A percentile compares a stretch with the other conserved stretches of the same genome.
These are phyloP conservation scores for Antedon mediterranea DNA, from an alignment of 53 echinoderm and acorn worm species.

Conservation along the genomic window DNA sequence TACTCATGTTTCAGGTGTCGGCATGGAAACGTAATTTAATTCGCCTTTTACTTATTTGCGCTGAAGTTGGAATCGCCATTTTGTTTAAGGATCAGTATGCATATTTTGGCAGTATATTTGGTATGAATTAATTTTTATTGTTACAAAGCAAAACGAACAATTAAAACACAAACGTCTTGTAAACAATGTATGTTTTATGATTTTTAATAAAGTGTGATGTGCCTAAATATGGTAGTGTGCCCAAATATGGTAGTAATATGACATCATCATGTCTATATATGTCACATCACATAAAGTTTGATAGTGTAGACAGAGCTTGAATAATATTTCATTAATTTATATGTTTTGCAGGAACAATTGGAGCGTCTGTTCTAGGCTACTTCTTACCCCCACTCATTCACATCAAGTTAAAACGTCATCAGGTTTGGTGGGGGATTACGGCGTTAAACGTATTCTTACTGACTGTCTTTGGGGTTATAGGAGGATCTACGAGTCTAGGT, in stretches of 20 bases:
- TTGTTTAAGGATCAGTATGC: neutral
- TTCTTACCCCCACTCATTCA: neutral
- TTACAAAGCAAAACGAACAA: neutral
- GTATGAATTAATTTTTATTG: neutral
- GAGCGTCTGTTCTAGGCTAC: neutral
- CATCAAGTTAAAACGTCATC: neutral
- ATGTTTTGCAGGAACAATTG: neutral
- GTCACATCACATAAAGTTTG: no score
- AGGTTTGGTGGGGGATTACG: neutral
- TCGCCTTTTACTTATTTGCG: neutral
- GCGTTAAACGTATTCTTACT: neutral
- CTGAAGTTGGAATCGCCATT: neutral
- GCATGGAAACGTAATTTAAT: neutral
- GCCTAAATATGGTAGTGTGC: no score
- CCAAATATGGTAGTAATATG: no score
- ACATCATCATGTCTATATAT: no score
- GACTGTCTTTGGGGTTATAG: neutral
- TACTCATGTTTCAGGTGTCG: neutral
- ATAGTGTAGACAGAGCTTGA: no score
- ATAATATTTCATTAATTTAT: neutral
- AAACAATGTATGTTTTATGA: no score
- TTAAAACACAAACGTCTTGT: no score
- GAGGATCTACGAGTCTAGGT: neutral
- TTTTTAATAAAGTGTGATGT: no score
- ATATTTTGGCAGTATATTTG: neutral